These are phyloP conservation scores for Mimumesa dahlbomi DNA, from an alignment of 2,888 invertebrate genomes.

Conservation along the genomic window DNA sequence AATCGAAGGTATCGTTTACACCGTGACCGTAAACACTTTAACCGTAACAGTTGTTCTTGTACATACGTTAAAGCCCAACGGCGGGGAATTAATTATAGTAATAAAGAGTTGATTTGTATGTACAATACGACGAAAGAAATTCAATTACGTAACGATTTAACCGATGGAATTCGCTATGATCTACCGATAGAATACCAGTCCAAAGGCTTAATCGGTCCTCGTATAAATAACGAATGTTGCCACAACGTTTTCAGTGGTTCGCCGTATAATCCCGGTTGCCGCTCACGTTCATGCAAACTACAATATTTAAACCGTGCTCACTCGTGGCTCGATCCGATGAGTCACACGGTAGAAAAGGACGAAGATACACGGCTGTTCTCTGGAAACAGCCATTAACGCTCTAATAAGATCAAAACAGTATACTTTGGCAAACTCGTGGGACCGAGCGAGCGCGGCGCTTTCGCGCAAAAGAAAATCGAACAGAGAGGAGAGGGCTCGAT, in stretches of 20 bases:
- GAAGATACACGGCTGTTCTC: not conserved
- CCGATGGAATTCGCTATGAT: conserved; percentile 16
- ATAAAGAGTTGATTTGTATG: no score
- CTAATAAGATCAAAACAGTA: conserved; percentile 20
- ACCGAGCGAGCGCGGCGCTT: conserved; percentile 1
- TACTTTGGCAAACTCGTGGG: conserved; percentile 17
- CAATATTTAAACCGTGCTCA: not conserved
- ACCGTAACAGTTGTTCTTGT: no score
- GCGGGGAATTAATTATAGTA: no score
- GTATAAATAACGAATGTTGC: conserved; percentile 13
- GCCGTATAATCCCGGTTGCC: conserved; percentile 9
- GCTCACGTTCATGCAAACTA: conserved; percentile 7
- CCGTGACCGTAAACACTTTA: no score
- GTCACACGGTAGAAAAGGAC: conserved; percentile 1
- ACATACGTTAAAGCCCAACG: no score
- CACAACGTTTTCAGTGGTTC: not conserved
- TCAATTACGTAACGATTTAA: not conserved
- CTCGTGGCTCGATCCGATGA: not conserved
- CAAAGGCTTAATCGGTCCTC: conserved; percentile 18
- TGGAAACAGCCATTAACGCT: not conserved
- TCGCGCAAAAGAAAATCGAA: conserved; percentile 38
- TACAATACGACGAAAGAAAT: no score
- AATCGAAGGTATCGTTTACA: no score
- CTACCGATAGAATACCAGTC: conserved; percentile 7
- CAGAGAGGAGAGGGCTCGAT: conserved; percentile 25